Base-by-base conservation (phyloP, 1,140 invertebrate species). In the Anagrus nilaparvatae region DNA sequence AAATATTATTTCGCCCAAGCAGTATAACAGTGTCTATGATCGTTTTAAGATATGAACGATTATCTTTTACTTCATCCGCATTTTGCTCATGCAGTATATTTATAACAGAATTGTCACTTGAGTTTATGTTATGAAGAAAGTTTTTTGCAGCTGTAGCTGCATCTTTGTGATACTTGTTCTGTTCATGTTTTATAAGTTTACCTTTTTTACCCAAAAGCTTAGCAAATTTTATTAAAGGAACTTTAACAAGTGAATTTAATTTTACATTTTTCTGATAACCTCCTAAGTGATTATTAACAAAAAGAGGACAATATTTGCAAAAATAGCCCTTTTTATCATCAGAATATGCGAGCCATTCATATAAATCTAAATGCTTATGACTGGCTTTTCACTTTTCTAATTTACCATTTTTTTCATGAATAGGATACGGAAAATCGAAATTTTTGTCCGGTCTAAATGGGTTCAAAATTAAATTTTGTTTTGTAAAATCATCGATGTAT, bases 21-120 rank as follows among this genome's bases (percentile, higher is more conserved):
- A 60, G 52, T 19, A 55, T 47, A 20, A 59, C 36, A 8, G 40
- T 52, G 12, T 47, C 34, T 9, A 56, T 31, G 12, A 59, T 56
- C 5, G 45, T 46, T 29, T 13, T 23, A 27, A 58, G 31, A 10
- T 47, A 39, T 10, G 40, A 30, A 34, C 49, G 12, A 43, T 60
- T 56, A 47, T 58, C 49, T 37, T 41, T 18, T 16, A 42, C 12
- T 28, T 47, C 30, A 17, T 6, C 4, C 14, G 34, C 3, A 16
- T 45, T 33, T 17, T 43, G 27, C 7, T 12, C 31, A 21, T n/a
- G 29, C 14, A 52, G 9, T 25, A 27, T 29, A 20, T 47, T 41
- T 30, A n/a, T 14, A 24, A 48, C 38, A 2, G 40, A n/a, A 33
- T 9, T 13, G 12, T n/a, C 14, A 47, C 32, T 9, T 50, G 39